These are phyloP conservation scores for Anguilla marmorata DNA, from an alignment of 2,797 vertebrate genomes.

Conservation along the genomic window DNA sequence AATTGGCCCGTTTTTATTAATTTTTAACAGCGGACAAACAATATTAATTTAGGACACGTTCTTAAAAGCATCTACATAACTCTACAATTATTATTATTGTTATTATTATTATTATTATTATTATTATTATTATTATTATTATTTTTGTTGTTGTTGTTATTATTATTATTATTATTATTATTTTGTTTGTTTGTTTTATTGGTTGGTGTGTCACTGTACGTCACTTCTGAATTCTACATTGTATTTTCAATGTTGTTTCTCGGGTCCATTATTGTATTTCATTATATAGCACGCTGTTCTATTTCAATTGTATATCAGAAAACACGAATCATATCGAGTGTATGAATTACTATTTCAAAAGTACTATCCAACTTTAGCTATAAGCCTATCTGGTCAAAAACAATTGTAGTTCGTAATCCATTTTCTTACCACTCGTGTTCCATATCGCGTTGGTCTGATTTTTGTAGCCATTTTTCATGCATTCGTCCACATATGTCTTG, in stretches of 20 bases:
- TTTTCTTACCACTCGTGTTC: constrained; percentile 78
- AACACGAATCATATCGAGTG: not conserved
- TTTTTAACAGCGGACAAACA: not conserved
- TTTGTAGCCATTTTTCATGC: constrained; percentile 74
- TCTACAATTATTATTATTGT: not conserved
- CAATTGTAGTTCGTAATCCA: not conserved
- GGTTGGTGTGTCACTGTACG: not conserved
- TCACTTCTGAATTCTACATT: not conserved
- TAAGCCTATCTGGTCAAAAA: not conserved
- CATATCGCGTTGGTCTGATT: constrained; percentile 70
- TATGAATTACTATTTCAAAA: not conserved
- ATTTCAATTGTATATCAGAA: not conserved
- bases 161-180: no score
- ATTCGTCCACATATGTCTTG: constrained; percentile 73
- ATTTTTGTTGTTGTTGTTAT: no score
- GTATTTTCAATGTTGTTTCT: not conserved
- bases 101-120: no score
- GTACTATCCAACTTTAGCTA: not conserved
- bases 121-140: no score
- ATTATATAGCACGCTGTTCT: not conserved
- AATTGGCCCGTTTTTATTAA: not conserved
- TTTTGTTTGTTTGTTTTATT: not conserved
- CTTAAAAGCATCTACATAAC: not conserved
- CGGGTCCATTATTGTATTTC: not conserved
- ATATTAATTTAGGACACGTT: not conserved